Conservation (phyloP, 2,113 vertebrate species). For the Oryzias celebensis region DNA sequence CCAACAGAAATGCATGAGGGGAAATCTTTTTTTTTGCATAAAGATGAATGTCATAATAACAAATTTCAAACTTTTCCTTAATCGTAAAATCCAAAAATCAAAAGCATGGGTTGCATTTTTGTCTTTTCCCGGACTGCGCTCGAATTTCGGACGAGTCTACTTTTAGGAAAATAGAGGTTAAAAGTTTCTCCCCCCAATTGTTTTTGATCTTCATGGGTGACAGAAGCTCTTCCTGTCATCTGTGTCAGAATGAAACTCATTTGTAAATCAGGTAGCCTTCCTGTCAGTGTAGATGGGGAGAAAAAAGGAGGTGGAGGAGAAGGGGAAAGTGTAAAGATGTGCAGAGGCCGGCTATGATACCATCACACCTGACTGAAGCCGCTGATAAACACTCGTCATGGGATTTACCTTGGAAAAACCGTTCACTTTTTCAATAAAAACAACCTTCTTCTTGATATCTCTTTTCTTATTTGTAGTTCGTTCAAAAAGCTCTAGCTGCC, state of each 20-base stretch:
- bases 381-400: neutral
- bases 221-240: slow-evolving; percentile 40
- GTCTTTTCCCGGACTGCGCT: slow-evolving; percentile 1
- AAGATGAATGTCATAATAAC: slow-evolving; percentile 3
- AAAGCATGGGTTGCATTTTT: slow-evolving; percentile 18
- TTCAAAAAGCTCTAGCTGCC: slow-evolving; percentile 18
- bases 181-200: slow-evolving; percentile 38
- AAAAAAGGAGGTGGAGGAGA: slow-evolving; percentile 27
- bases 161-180: slow-evolving; percentile 54
- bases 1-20: slow-evolving; percentile 1
- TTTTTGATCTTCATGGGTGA: slow-evolving; percentile 26
- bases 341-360: slow-evolving; percentile 20
- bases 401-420: neutral
- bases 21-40: neutral
- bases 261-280: slow-evolving; percentile 55
- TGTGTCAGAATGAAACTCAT: slow-evolving; percentile 64
- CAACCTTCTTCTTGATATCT: neutral
- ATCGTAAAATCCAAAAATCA: neutral
- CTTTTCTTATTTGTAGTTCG: too few relatives aligned
- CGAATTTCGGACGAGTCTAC: slow-evolving; percentile 14
- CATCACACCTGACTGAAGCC: neutral
- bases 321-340: slow-evolving; percentile 52
- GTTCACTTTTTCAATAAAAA: neutral
- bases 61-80: neutral
- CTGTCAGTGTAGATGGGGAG: slow-evolving; percentile 52